These are phyloP conservation scores for Neocloeon triangulifer DNA, from an alignment of 1,140 invertebrate species.

Conservation along the genomic window DNA sequence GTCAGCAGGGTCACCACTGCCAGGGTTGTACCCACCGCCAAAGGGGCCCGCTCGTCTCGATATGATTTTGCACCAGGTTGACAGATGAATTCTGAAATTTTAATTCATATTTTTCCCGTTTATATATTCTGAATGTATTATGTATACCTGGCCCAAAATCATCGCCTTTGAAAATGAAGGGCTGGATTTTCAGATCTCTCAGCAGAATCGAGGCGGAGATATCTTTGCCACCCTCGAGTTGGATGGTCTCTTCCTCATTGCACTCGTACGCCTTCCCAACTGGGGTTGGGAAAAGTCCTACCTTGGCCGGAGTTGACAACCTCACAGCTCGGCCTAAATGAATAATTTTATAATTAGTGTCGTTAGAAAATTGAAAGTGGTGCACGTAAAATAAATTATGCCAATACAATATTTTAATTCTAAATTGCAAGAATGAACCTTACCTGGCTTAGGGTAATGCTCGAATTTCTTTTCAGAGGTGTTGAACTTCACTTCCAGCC, in stretches of 20 bases:
- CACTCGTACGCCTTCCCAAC: conserved; percentile 66
- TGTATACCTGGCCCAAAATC: conserved; percentile 33
- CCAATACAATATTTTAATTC: conserved; percentile 23
- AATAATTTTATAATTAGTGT: not conserved
- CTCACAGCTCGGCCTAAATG: conserved; percentile 21
- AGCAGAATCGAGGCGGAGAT: conserved; percentile 15
- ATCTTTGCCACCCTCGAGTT: conserved; percentile 8
- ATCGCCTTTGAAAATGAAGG: conserved; percentile 37
- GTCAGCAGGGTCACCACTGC: conserved; percentile 56
- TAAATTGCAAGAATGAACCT: conserved; percentile 10
- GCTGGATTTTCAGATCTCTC: conserved; percentile 29
- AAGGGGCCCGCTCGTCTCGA: conserved; percentile 62
- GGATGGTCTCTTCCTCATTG: conserved; percentile 28
- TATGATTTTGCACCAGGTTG: conserved; percentile 12
- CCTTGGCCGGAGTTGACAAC: conserved; percentile 28
- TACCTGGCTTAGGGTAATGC: conserved; percentile 24
- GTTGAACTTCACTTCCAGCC: conserved; percentile 36
- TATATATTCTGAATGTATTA: no score
- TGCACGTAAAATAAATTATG: conserved; percentile 19
- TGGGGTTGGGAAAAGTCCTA: conserved; percentile 52
- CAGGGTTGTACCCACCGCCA: conserved; percentile 67
- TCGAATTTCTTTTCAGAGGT: conserved; percentile 26
- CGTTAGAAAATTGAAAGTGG: conserved; percentile 5
- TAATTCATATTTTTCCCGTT: no score
- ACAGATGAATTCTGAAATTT: conserved; percentile 13